These are phyloP conservation scores for Cephus rjabovi DNA, from an alignment of 2,888 invertebrate species.

Conservation along the genomic window DNA sequence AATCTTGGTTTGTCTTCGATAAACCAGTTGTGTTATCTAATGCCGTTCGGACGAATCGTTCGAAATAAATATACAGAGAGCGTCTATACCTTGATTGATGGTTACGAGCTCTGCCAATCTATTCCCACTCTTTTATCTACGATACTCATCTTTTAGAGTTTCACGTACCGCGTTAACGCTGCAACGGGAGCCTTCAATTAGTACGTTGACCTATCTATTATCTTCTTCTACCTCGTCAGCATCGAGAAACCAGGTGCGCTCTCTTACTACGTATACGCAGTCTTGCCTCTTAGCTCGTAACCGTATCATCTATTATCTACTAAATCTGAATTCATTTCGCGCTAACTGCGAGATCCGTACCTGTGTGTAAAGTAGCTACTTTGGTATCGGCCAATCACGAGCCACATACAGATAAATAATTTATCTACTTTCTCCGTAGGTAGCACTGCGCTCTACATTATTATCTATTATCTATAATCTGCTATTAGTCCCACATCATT, in stretches of 20 bases:
- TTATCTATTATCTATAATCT: conserved; percentile 38
- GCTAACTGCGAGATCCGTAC: neutral
- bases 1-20: neutral
- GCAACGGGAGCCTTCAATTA: neutral
- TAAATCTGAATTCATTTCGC: neutral
- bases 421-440: conserved; percentile 38
- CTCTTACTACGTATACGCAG: neutral
- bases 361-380: neutral
- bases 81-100: neutral
- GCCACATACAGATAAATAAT: neutral
- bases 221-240: neutral
- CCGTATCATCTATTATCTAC: neutral
- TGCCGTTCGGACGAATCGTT: neutral
- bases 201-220: neutral
- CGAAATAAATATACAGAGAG: neutral
- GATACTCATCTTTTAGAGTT: neutral
- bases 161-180: neutral
- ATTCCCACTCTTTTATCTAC: neutral
- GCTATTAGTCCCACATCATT: conserved; percentile 33
- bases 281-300: neutral
- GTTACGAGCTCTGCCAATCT: neutral
- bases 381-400: neutral
- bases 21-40: neutral
- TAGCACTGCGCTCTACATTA: conserved; percentile 36
- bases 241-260: neutral